Conservation (phyloP, 2,113 vertebrate species). For the Turnix velox region DNA sequence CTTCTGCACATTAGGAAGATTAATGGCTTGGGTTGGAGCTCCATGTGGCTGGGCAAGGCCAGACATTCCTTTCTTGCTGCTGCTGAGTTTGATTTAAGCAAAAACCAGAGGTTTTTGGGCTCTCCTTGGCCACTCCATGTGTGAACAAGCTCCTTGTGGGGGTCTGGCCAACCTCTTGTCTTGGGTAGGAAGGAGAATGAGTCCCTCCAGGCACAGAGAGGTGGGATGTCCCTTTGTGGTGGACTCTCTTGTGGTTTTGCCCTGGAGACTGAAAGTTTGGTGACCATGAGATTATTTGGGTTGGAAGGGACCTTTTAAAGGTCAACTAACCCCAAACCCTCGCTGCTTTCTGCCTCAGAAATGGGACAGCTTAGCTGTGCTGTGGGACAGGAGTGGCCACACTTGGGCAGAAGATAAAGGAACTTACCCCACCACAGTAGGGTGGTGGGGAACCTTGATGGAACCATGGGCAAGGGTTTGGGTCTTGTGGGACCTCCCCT, state of each 20-base stretch:
- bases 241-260: fast-evolving
- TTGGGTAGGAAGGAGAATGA: fast-evolving
- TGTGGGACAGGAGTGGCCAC: fast-evolving
- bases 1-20: not conserved
- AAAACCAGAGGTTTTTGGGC: not conserved
- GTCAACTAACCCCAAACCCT: not conserved
- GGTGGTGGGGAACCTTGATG: not conserved
- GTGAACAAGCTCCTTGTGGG: not conserved
- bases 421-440: fast-evolving
- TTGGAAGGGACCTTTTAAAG: not conserved
- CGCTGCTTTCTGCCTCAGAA: not conserved
- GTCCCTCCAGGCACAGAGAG: not conserved
- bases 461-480: fast-evolving
- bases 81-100: not conserved
- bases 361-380: not conserved
- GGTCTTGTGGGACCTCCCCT: not conserved
- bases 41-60: not conserved
- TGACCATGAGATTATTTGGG: not conserved
- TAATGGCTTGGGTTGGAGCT: not conserved
- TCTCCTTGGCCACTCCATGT: fast-evolving
- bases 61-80: not conserved
- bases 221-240: not conserved
- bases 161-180: not conserved
- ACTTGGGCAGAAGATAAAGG: fast-evolving
- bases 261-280: not conserved